Base-by-base conservation (phyloP, 2,113 vertebrate species). In the Rallus limicola region DNA sequence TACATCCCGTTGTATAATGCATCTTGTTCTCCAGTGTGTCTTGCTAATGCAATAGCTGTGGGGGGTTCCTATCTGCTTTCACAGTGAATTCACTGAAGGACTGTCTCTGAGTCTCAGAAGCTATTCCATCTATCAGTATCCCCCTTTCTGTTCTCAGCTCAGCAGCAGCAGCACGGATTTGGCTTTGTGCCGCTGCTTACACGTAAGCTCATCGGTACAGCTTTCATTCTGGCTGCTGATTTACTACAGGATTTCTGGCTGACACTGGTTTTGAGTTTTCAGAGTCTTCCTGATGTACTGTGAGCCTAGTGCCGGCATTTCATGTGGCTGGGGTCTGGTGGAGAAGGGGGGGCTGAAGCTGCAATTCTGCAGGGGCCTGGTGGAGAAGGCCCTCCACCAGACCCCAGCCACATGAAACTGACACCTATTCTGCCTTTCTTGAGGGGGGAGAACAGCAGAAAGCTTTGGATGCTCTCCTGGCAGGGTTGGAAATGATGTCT, bases 41-140 rank as follows among this genome's bases (percentile, higher is more conserved):
- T 80, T 62, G 10, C 55, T 88, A 70, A 77, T 71, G 62, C 33
- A 25, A 2, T 12, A 68, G 23, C 42, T 75, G 18, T 6, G 18
- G 17, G 18, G 44, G 11, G 55, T 95, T 88, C 17, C 74, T 28
- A 29, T 62, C 40, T 95, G 50, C 55, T 87, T 87, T 65, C 80
- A n/a, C n/a, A 76, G 13, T 13, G 26, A 52, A 55, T 64, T 91
- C 42, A 25, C 23, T 16, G 29, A 46, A 70, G 64, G 33, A 34
- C 25, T 13, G 20, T 20, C 50, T 59, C 55, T 59, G 56, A 72
- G 40, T 34, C 26, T 24, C 31, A 50, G 55, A 77, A 71, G 46
- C 18, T 77, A 9, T 71, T 77, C 21, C 1, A 1, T 58, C 42
- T 83, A 1, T 69, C 0, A 0, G 26, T 18, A 26, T 76, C 5